A percentile compares a stretch with the other conserved stretches of the same genome.
phyloP scores from a whole-genome alignment of 2,113 vertebrate species.

The Mirza zaza region DNA sequence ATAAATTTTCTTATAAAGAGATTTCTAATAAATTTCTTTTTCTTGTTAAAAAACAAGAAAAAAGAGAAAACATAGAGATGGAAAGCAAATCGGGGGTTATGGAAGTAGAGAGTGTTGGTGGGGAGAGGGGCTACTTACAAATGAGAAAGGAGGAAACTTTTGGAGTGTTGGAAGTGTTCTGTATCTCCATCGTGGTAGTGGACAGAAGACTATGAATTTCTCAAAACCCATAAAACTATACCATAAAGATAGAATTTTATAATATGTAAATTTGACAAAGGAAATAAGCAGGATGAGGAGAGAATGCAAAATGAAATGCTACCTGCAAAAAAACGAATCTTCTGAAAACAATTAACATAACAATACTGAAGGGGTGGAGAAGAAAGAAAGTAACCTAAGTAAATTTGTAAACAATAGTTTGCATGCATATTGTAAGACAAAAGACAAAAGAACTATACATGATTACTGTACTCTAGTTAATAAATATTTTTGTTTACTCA shows the following conservation, averaged over 20 bases:
- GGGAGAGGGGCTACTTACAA: background rate
- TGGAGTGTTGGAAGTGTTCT: background rate
- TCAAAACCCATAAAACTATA: background rate
- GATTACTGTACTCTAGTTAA: background rate
- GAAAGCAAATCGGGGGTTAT: background rate
- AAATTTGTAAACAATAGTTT: constrained; percentile 12
- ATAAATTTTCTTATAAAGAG: too few species aligned
- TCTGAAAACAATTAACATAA: background rate
- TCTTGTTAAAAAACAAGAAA: background rate
- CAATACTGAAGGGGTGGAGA: background rate
- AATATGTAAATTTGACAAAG: background rate
- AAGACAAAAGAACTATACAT: background rate
- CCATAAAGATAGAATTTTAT: background rate
- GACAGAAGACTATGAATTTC: background rate
- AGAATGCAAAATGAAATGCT: background rate
- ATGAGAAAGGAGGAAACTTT: background rate
- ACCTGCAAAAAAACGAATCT: background rate
- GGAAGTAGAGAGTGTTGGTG: background rate
- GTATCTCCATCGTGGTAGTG: background rate
- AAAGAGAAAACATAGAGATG: background rate
- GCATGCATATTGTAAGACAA: background rate
- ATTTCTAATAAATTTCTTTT: too few species aligned
- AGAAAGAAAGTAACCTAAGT: background rate
- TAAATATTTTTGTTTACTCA: background rate
- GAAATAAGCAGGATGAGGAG: background rate